Conservation (phyloP, 2,888 invertebrate genomes). For the Brachypterus glaber region DNA sequence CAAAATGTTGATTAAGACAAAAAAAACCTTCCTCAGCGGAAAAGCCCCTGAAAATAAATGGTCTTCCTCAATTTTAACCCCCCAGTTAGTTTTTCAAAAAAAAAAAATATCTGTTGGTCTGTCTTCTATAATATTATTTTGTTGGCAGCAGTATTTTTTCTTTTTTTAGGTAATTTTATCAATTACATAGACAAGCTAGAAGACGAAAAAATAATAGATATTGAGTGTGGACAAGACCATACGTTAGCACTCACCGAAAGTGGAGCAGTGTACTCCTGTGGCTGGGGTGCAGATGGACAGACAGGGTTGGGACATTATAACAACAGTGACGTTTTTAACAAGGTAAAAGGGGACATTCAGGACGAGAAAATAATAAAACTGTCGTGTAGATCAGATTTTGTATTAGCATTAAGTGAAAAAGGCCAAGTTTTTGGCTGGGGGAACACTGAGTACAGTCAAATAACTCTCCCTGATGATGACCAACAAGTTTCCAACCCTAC, state of each 20-base stretch:
- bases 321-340: constrained; percentile 49
- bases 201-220: constrained; percentile 51
- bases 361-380: constrained; percentile 74
- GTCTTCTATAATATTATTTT: too few relatives aligned
- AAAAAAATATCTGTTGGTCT: too few relatives aligned
- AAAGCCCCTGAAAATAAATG: too few relatives aligned
- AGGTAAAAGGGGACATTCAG: constrained; percentile 71
- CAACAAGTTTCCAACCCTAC: constrained; percentile 70
- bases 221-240: constrained; percentile 89
- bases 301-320: constrained; percentile 69
- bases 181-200: constrained; percentile 57
- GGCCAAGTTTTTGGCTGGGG: constrained; percentile 97
- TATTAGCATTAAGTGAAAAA: constrained; percentile 77
- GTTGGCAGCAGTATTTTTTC: too few relatives aligned
- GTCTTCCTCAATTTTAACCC: too few relatives aligned
- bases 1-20: too few relatives aligned
- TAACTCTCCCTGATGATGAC: constrained; percentile 46
- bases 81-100: too few relatives aligned
- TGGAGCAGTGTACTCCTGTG: constrained; percentile 80
- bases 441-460: constrained; percentile 86
- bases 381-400: constrained; percentile 74
- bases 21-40: too few relatives aligned
- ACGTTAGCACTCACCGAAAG: constrained; percentile 68
- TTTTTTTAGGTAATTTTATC: constrained; percentile 55
- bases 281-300: constrained; percentile 94